Evolutionary conservation across 2,888 invertebrate species (phyloP).

Genomic region (Gibbula magus): DNA sequence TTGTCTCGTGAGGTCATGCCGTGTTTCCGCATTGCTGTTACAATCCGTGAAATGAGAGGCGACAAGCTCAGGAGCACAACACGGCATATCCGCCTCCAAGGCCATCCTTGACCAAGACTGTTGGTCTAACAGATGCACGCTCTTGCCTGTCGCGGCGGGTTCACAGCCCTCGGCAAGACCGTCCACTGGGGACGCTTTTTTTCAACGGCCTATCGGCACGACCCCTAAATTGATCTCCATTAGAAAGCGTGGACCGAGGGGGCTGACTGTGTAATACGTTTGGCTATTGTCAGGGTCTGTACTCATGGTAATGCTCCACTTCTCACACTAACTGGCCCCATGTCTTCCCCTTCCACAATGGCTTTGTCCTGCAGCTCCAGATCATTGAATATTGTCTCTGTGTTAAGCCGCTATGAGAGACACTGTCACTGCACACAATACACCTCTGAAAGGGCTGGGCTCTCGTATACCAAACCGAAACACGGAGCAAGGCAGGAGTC

Average conservation of each 20-base stretch:
- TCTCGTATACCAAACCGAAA: conserved; percentile 1
- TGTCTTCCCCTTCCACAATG: conserved; percentile 3
- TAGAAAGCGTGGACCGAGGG: background rate
- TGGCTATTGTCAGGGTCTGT: background rate
- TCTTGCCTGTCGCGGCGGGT: too few species aligned
- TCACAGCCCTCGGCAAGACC: too few species aligned
- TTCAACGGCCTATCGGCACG: conserved; percentile 1
- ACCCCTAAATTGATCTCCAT: conserved; percentile 10
- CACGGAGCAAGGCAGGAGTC: background rate
- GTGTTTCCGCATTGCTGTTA: too few species aligned
- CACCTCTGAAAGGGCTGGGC: background rate
- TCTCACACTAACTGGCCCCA: background rate
- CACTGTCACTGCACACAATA: background rate
- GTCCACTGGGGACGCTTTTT: conserved; percentile 5
- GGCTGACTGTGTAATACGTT: background rate
- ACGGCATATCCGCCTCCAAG: too few species aligned
- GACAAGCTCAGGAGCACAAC: too few species aligned
- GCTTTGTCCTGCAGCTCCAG: conserved; percentile 1
- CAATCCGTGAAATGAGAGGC: too few species aligned
- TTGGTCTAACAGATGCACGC: too few species aligned
- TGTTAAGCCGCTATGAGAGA: background rate
- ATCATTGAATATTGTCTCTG: background rate
- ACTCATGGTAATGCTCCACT: background rate
- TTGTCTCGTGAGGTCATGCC: too few species aligned
- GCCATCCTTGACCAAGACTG: too few species aligned